Conservation (phyloP, 2,113 vertebrate species). For the Balaeniceps rex region DNA sequence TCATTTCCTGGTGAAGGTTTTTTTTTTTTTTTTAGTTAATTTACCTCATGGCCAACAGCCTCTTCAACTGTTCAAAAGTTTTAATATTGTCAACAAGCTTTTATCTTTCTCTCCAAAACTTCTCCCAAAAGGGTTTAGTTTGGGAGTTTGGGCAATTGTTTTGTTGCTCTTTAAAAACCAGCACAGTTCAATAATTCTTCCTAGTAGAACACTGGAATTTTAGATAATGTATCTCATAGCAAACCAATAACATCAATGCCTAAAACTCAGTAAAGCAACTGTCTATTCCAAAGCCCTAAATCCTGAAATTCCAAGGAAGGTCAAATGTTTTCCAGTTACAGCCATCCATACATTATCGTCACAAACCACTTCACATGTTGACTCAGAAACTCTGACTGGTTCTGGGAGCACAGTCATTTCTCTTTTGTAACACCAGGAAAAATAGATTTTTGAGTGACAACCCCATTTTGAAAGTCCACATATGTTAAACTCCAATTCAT, state of each 20-base stretch:
- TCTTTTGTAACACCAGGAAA: background rate
- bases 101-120: background rate
- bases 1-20: background rate
- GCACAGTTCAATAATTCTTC: background rate
- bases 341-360: background rate
- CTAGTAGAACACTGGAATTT: background rate
- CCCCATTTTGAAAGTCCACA: background rate
- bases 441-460: background rate
- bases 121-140: background rate
- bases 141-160: background rate
- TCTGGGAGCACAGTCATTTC: background rate
- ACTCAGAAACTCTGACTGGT: background rate
- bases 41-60: background rate
- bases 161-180: background rate
- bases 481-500: background rate
- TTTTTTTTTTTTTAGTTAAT: background rate
- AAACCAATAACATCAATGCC: background rate
- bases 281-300: background rate
- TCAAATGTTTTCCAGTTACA: background rate
- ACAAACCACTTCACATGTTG: background rate
- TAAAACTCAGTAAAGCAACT: background rate
- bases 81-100: background rate
- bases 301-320: background rate
- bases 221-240: background rate
- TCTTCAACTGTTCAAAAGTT: background rate